Base-by-base conservation (phyloP, 2,888 invertebrate genomes). In the Seira sanloemensis region DNA sequence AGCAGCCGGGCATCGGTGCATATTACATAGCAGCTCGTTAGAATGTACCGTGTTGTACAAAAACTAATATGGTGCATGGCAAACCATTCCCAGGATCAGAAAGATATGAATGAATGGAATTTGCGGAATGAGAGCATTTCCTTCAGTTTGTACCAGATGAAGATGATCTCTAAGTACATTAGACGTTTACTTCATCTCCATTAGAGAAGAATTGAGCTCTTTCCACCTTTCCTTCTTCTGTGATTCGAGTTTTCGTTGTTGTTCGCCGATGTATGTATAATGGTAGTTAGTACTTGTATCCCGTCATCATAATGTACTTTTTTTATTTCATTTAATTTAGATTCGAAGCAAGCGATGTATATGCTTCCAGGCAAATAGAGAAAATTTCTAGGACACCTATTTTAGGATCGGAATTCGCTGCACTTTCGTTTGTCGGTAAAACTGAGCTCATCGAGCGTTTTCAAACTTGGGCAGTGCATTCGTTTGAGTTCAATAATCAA, bases 111-210 rank as follows among this genome's bases (percentile, higher is more conserved):
- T 37, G 27, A 69, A 69, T 2, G 69, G 69, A 69, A 71, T 71
- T 46, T 23, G n/a, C 19, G 50, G 71, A 46, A 71, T 71, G 71
- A 71, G 71, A 50, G 46, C 50, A 50, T 50, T 50, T 71, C 71
- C 71, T 71, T 24, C n/a, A 37, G 37, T 71, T 71, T 23, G 12
- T 24, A 23, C 50, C 71, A 71, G 46, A 71, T 46, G 71, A 71
- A 50, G 37, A 37, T 37, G 37, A 37, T 37, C 37, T 37, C 12
- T 37, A 12, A 37, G 4, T 37, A 37, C 4, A 37, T 7, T 12
- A 12, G 12, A 37, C 18, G 21, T 37, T 50, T 46, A 71, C 24
- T 71, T 71, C n/a, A 46, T 50, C 71, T 50, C 19, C 19, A 71
- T 71, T 18, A 37, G 12, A 37, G 37, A 7, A 37, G 4, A 37